Conservation (phyloP, 2,888 invertebrate genomes). For the Platycheirus rosarum region DNA sequence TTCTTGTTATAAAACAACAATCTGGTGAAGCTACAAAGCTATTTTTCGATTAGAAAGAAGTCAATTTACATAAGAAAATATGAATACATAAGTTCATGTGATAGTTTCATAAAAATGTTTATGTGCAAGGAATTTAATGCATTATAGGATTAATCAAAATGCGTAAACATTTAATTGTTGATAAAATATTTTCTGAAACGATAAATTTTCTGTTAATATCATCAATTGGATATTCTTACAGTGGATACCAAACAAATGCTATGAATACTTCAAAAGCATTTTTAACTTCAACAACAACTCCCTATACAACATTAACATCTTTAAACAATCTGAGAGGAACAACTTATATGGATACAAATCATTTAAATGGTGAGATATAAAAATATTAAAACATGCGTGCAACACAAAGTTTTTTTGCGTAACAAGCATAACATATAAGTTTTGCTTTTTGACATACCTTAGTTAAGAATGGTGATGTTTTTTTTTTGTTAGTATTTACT, state of each 20-base stretch:
- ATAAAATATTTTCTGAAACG: constrained; percentile 76
- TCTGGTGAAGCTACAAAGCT: background rate
- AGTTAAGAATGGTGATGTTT: too few species aligned
- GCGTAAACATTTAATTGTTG: constrained; percentile 77
- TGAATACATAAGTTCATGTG: background rate
- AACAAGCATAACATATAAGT: too few species aligned
- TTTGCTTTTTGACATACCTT: too few species aligned
- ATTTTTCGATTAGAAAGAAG: too few species aligned
- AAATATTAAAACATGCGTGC: too few species aligned
- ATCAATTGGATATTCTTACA: constrained; percentile 75
- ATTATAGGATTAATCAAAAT: constrained; percentile 76
- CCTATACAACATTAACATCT: constrained; percentile 54
- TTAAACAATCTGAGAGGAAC: constrained; percentile 28
- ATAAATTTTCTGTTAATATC: constrained; percentile 77
- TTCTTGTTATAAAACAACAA: background rate
- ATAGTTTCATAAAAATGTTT: constrained; percentile 60
- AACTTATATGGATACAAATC: constrained; percentile 57
- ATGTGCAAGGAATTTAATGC: constrained; percentile 71
- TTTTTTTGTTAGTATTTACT: too few species aligned
- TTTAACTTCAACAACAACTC: constrained; percentile 55
- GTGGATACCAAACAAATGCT: constrained; percentile 75
- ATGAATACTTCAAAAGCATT: constrained; percentile 64
- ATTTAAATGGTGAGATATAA: constrained; percentile 50
- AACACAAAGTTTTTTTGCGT: too few species aligned
- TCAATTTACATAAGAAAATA: constrained; percentile 29